Evolutionary conservation across 2,888 invertebrate species (phyloP).

Genomic region (Tortricodes alternella): DNA sequence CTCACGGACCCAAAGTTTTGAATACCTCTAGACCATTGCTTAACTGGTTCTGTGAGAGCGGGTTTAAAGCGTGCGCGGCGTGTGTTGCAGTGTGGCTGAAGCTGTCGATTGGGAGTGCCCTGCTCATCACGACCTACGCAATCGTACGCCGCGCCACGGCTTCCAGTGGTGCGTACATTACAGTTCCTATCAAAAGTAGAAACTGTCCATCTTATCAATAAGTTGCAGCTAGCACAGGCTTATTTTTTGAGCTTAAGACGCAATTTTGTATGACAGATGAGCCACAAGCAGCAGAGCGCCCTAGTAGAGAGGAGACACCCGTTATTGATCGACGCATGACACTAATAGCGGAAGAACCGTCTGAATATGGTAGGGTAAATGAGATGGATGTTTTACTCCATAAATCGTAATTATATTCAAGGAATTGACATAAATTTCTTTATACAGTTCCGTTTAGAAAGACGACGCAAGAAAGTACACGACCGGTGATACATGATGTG

Average conservation of each 20-base stretch:
- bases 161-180: conserved; percentile 87
- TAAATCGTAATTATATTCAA: conserved; percentile 34
- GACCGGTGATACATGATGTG: conserved; percentile 42
- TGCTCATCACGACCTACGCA: conserved; percentile 92
- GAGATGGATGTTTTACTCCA: conserved; percentile 29
- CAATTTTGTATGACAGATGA: conserved; percentile 51
- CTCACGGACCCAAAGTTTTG: background rate
- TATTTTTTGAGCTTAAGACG: conserved; percentile 38
- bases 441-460: conserved; percentile 42
- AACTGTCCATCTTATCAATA: conserved; percentile 24
- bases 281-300: conserved; percentile 53
- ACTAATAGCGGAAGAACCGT: conserved; percentile 58
- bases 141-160: conserved; percentile 87
- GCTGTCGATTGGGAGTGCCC: conserved; percentile 92
- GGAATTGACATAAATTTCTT: conserved; percentile 21
- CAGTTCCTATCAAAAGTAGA: background rate
- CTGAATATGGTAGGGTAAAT: conserved; percentile 44
- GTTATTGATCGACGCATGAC: conserved; percentile 70
- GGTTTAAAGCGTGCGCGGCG: conserved; percentile 52
- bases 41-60: background rate
- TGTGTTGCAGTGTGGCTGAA: conserved; percentile 93
- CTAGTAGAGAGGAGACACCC: conserved; percentile 60
- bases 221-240: conserved; percentile 25
- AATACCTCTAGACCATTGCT: background rate
- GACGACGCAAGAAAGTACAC: conserved; percentile 38